These are phyloP conservation scores for Apodemia hepburni DNA, from an alignment of 2,888 invertebrate genomes.

Conservation along the genomic window DNA sequence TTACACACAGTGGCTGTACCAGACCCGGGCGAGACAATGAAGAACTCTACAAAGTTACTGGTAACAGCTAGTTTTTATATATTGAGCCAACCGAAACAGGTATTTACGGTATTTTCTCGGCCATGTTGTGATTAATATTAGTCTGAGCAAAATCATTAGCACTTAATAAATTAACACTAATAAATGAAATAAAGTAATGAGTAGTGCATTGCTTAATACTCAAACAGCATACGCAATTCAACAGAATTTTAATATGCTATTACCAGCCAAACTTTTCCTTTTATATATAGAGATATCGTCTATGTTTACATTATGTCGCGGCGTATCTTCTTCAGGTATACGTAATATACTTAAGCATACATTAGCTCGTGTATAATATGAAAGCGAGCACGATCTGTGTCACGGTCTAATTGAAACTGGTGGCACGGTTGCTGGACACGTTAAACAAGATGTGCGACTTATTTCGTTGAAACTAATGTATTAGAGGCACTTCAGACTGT, in stretches of 20 bases:
- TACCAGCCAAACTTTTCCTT: conserved; percentile 1
- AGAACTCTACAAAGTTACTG: too few relatives aligned
- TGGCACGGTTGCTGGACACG: conserved; percentile 50
- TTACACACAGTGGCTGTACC: too few relatives aligned
- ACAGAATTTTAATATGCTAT: not conserved
- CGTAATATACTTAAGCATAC: conserved; percentile 28
- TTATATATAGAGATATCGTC: conserved; percentile 15
- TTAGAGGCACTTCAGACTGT: not conserved
- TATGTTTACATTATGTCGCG: conserved; percentile 25
- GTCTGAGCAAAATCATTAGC: too few relatives aligned
- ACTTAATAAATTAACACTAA: too few relatives aligned
- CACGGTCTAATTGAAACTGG: conserved; percentile 64
- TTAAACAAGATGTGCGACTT: conserved; percentile 51
- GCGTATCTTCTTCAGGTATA: conserved; percentile 24
- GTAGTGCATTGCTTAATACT: not conserved
- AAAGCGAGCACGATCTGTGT: conserved; percentile 65
- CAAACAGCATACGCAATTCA: not conserved
- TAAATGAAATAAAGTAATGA: not conserved
- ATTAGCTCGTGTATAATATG: conserved; percentile 41
- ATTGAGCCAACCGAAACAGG: too few relatives aligned
- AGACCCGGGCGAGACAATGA: too few relatives aligned
- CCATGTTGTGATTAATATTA: too few relatives aligned
- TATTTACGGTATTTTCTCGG: too few relatives aligned
- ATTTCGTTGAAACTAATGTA: conserved; percentile 40
- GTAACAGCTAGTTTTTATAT: too few relatives aligned